These are phyloP conservation scores for Aurelia sp. DNA, from an alignment of 30 jellyfish, hydroid and myxozoan species.

Conservation along the genomic window DNA sequence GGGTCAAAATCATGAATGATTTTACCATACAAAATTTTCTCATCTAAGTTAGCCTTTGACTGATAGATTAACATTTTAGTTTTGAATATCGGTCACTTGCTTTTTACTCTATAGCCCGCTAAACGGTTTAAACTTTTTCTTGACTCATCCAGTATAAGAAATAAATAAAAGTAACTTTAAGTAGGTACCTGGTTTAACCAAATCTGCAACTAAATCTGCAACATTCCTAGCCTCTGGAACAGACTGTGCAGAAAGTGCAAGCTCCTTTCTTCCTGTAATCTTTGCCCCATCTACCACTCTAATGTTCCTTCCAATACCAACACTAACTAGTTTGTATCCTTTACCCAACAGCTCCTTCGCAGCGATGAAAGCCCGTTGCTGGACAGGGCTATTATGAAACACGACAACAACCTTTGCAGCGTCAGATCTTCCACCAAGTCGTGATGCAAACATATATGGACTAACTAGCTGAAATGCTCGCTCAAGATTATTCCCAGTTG, in stretches of 20 bases:
- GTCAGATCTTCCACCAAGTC: constrained; percentile 66
- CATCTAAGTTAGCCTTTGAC: too few relatives aligned
- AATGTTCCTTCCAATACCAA: constrained; percentile 33
- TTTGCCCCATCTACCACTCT: constrained; percentile 30
- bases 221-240: constrained; percentile 25
- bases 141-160: too few relatives aligned
- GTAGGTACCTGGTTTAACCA: constrained; percentile 29
- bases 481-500: constrained; percentile 43
- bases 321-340: constrained; percentile 21
- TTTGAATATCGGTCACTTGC: too few relatives aligned
- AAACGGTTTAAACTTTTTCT: too few relatives aligned
- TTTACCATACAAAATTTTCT: too few relatives aligned
- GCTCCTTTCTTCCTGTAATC: constrained; percentile 36
- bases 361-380: constrained; percentile 15
- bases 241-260: constrained; percentile 30
- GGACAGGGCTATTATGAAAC: constrained; percentile 47
- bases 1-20: too few relatives aligned
- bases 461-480: constrained; percentile 74
- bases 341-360: constrained; percentile 50
- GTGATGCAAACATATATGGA: constrained; percentile 32
- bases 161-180: too few relatives aligned
- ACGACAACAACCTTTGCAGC: constrained; percentile 72
- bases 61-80: too few relatives aligned
- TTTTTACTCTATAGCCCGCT: too few relatives aligned
- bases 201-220: constrained; percentile 17